Base-by-base conservation (phyloP, 2,797 vertebrate genomes). In the Lagodon rhomboides region DNA sequence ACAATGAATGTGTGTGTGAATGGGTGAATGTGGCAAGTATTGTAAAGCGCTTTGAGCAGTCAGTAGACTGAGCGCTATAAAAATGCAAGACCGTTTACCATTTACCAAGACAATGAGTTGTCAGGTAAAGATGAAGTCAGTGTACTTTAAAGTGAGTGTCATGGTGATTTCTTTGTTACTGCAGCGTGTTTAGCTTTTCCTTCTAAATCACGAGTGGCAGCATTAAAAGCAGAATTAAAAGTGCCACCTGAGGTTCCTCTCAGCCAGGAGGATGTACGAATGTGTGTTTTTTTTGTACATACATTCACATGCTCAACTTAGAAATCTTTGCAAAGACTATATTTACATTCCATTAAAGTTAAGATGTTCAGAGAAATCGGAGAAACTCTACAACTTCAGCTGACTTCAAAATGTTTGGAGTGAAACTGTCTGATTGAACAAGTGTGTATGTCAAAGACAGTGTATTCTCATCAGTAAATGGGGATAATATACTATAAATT, bases 401-500 rank as follows among this genome's bases (percentile, higher is more conserved):
- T 38, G 7, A 53, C 54, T 59, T 63, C 25, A 50, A 3, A 73
- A 67, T 69, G 67, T 51, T 53, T 67, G 44, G 16, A 50, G 18
- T 34, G 30, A 54, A 56, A n/a, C 69, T 82, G 63, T 73, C 41
- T 44, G 16, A 56, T 59, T 49, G 41, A 80, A 58, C 23, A 41
- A 50, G 64, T 25, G 43, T 55, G 11, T 27, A 44, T 22, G 18
- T 74, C 8, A 34, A 43, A 60, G 59, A 51, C 55, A 53, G 71
- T 70, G 34, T 82, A 41, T 77, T 83, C 46, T 73, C 78, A 50
- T 85, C 84, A 85, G 58, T 69, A 80, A 86, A 78, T 68, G 59
- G 23, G 62, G 64, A 90, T 84, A n/a, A n/a, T 82, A 85, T 80
- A 47, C 60, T 77, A 59, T 75, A 22, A 84, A 80, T 61, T 89